Conservation (phyloP, 1,140 invertebrate species). For the Ceratosolen fusciceps region DNA sequence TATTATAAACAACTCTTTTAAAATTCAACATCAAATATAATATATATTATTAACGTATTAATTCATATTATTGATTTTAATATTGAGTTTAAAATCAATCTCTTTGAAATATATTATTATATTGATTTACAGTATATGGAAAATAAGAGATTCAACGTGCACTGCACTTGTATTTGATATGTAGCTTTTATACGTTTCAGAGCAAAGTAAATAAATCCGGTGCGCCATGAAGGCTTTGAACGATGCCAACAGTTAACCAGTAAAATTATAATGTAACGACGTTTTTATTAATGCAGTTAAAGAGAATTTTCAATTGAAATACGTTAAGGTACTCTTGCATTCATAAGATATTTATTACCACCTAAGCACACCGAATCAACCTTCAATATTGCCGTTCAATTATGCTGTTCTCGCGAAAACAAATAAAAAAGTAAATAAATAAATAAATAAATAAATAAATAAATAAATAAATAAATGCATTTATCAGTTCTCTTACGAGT, state of each 20-base stretch:
- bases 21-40: slow-evolving; percentile 10
- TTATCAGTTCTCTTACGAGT: slow-evolving; percentile 16
- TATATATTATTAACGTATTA: neutral
- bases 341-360: neutral
- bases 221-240: neutral
- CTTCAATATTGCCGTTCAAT: neutral
- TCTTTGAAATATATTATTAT: neutral
- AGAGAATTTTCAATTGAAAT: neutral
- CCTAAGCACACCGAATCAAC: neutral
- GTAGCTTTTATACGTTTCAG: neutral
- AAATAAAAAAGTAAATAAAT: slow-evolving; percentile 30
- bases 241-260: neutral
- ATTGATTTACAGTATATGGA: neutral
- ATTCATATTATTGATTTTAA: neutral
- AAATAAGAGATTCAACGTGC: neutral
- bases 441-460: slow-evolving; percentile 44
- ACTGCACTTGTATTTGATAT: neutral
- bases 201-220: neutral
- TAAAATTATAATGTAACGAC: neutral
- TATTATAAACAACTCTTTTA: neutral
- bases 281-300: neutral
- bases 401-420: neutral
- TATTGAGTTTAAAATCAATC: neutral
- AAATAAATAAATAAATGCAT: slow-evolving; percentile 47
- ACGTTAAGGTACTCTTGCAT: too few relatives aligned